Evolutionary conservation across 2,113 vertebrate genomes (phyloP).

Genomic region (Alethe castanea): DNA sequence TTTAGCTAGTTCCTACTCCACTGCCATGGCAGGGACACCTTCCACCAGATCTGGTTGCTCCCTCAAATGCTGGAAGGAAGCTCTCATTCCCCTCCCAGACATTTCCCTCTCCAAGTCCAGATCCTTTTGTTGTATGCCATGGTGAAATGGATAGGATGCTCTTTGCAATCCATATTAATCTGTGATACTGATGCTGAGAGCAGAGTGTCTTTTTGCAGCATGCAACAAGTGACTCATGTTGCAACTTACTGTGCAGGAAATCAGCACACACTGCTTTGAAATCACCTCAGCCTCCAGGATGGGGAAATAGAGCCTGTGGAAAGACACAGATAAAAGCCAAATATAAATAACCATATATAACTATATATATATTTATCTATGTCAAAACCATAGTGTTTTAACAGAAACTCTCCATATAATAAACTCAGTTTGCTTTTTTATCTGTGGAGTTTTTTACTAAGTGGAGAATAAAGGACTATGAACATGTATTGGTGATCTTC

Average conservation of each 20-base stretch:
- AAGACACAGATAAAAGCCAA: neutral
- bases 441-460: neutral
- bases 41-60: neutral
- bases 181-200: neutral
- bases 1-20: neutral
- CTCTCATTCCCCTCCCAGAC: neutral
- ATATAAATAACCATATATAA: neutral
- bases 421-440: neutral
- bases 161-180: neutral
- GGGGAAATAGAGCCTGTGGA: neutral
- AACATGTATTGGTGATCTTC: neutral
- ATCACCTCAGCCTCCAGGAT: neutral
- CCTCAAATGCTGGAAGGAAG: neutral
- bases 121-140: neutral
- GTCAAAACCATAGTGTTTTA: neutral
- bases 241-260: neutral
- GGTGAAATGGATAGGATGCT: neutral
- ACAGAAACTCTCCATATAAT: accelerated
- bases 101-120: neutral
- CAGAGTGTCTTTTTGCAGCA: neutral
- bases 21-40: neutral
- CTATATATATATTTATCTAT: neutral
- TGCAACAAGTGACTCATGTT: neutral
- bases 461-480: neutral
- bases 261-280: neutral